phyloP scores from a whole-genome alignment of 2,888 invertebrate genomes.

The Leptopilina drosophilae region DNA sequence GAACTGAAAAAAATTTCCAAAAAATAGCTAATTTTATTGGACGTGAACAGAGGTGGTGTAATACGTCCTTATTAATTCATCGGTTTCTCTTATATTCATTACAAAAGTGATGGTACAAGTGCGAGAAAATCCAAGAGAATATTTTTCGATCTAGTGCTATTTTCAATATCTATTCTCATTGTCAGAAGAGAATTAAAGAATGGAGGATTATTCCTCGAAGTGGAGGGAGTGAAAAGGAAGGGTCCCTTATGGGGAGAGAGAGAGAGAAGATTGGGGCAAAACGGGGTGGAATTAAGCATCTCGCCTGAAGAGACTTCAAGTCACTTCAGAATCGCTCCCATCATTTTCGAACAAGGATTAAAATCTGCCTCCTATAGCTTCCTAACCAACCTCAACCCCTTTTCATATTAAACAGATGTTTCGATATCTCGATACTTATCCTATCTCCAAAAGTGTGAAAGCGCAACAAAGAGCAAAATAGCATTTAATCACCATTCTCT shows the following conservation, averaged over 20 bases:
- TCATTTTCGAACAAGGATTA: conserved; percentile 73
- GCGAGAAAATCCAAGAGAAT: background rate
- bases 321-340: conserved; percentile 73
- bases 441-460: conserved; percentile 7
- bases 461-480: background rate
- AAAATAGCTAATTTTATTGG: no score
- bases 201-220: conserved; percentile 68
- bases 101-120: background rate
- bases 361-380: conserved; percentile 74
- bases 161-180: conserved; percentile 56
- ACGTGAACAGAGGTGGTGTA: no score
- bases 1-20: no score
- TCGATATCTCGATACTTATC: conserved; percentile 64
- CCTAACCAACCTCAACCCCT: conserved; percentile 54
- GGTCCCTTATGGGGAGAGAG: conserved; percentile 47
- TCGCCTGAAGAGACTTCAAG: conserved; percentile 76
- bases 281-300: conserved; percentile 74
- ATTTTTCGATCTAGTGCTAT: conserved; percentile 57
- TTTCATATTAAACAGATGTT: conserved; percentile 72
- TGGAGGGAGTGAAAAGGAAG: conserved; percentile 58
- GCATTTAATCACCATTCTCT: background rate
- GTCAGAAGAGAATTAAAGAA: conserved; percentile 66
- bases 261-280: conserved; percentile 58
- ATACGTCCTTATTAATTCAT: background rate
- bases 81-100: background rate